These are phyloP conservation scores for Xanthorhoe designata DNA, from an alignment of 2,888 invertebrate species.

Conservation along the genomic window DNA sequence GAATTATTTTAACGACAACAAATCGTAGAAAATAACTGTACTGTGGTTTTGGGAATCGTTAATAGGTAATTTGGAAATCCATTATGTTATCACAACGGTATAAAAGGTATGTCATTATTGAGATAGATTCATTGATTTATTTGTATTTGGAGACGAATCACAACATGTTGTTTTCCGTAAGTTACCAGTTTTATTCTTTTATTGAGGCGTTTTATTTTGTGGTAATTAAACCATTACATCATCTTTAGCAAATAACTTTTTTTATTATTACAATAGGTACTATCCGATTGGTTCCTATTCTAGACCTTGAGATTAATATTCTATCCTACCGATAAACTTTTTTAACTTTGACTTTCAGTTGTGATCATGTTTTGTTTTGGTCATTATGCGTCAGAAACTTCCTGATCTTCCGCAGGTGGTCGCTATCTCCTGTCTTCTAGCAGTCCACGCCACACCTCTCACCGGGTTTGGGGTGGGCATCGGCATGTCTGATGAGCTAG, in stretches of 20 bases:
- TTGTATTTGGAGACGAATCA: constrained; percentile 8
- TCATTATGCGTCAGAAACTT: no score
- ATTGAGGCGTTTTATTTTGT: neutral
- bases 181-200: constrained; percentile 2
- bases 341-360: no score
- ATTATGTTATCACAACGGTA: constrained; percentile 25
- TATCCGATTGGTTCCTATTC: no score
- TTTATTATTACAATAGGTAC: no score
- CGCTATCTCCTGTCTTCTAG: constrained; percentile 20
- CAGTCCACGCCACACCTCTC: constrained; percentile 18
- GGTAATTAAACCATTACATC: no score
- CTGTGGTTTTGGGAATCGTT: constrained; percentile 17
- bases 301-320: no score
- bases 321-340: no score
- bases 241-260: no score
- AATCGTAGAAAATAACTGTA: constrained; percentile 5
- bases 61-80: constrained; percentile 19
- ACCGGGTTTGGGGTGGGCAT: neutral
- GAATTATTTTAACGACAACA: neutral
- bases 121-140: constrained; percentile 8
- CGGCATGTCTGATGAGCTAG: neutral
- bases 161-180: constrained; percentile 24
- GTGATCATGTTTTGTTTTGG: neutral
- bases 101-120: constrained; percentile 16
- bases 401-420: constrained; percentile 21